phyloP scores from a whole-genome alignment of 2,113 vertebrate genomes.

The Cricetomys ansorgei region DNA sequence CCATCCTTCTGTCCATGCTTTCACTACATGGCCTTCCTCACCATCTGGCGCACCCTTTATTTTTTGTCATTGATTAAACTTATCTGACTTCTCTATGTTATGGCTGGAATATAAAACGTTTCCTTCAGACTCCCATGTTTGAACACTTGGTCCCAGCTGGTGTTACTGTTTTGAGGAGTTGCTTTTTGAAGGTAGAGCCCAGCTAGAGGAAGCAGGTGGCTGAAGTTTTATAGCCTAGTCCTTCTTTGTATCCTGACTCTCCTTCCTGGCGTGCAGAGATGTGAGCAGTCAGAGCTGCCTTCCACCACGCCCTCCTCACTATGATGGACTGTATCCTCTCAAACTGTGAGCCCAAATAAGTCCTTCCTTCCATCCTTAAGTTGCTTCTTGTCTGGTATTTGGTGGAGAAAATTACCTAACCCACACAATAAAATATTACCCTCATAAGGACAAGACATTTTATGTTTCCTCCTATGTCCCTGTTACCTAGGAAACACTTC shows the following conservation, averaged over 20 bases:
- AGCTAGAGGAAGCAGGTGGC: neutral
- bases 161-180: neutral
- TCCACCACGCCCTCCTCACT: too few relatives aligned
- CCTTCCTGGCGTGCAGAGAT: neutral
- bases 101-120: too few relatives aligned
- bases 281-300: neutral
- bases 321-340: neutral
- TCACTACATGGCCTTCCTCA: neutral
- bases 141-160: neutral
- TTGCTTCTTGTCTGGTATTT: neutral
- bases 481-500: neutral
- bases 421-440: neutral
- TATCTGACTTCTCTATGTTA: neutral
- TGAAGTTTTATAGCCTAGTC: neutral
- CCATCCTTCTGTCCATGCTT: accelerated
- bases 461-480: neutral
- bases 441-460: neutral
- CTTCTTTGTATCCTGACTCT: neutral
- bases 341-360: neutral
- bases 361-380: neutral
- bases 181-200: neutral
- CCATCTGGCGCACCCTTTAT: neutral
- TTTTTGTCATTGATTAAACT: neutral
- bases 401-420: neutral
- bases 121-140: neutral